phyloP scores from a whole-genome alignment of 2,113 vertebrate species.

The Gallinago jamesoni region DNA sequence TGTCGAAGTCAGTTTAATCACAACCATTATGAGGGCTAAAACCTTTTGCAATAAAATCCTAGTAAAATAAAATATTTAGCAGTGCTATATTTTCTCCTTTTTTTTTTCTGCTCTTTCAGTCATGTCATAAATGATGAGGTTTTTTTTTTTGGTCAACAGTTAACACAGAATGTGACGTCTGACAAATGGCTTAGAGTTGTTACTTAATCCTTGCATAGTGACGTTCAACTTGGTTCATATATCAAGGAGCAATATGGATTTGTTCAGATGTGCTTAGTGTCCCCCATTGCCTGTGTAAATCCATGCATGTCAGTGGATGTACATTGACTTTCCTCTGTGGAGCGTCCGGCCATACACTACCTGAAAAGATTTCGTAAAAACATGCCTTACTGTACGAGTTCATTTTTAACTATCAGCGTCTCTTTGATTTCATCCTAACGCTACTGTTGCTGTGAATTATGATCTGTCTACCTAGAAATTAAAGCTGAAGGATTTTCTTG shows the following conservation, averaged over 20 bases:
- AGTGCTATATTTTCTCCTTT: constrained; percentile 57
- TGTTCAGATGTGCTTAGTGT: neutral
- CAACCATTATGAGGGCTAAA: constrained; percentile 71
- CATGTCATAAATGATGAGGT: constrained; percentile 5
- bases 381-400: neutral
- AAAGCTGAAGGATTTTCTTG: constrained; percentile 17
- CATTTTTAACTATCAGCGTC: neutral
- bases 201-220: neutral
- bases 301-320: neutral
- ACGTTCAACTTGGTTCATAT: neutral
- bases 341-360: neutral
- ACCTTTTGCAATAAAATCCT: constrained; percentile 72
- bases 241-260: neutral
- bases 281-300: neutral
- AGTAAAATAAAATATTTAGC: constrained; percentile 74
- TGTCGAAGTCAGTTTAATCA: constrained; percentile 74
- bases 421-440: neutral
- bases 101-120: constrained; percentile 22
- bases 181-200: neutral
- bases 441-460: neutral
- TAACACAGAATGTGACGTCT: neutral
- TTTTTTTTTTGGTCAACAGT: neutral
- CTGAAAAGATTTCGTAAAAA: neutral
- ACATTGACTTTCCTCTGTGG: neutral
- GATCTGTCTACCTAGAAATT: neutral